A percentile compares a stretch with the other conserved stretches of the same genome.
These are phyloP conservation scores for Ophiodon elongatus DNA, from an alignment of 2,113 vertebrate genomes.

Conservation along the genomic window DNA sequence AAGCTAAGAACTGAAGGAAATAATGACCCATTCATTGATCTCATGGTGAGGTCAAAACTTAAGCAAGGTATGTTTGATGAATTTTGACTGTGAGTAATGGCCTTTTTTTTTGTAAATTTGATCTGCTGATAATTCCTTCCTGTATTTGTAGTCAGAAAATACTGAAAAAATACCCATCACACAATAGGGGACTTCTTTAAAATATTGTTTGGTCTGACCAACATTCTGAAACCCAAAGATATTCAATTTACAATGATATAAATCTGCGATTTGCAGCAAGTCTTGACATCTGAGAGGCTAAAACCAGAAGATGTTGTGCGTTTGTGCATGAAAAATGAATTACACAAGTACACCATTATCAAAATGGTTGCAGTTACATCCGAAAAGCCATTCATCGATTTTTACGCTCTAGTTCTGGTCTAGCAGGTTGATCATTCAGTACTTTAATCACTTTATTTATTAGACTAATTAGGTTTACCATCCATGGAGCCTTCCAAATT, in stretches of 20 bases:
- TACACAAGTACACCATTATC: background rate
- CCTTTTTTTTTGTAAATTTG: background rate
- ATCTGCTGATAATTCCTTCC: background rate
- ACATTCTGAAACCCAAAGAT: background rate
- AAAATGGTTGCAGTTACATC: background rate
- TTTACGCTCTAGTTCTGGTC: background rate
- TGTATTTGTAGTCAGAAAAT: background rate
- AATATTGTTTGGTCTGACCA: background rate
- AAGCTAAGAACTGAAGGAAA: background rate
- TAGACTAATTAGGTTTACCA: background rate
- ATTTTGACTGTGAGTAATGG: background rate
- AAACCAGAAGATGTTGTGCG: background rate
- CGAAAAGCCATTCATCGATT: background rate
- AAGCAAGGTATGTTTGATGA: background rate
- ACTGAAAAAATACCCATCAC: background rate
- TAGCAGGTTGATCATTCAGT: background rate
- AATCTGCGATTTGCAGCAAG: background rate
- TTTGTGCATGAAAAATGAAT: background rate
- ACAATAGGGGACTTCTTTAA: too few relatives aligned
- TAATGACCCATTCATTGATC: background rate
- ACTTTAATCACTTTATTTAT: background rate
- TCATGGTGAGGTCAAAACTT: background rate
- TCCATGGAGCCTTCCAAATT: background rate
- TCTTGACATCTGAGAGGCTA: background rate
- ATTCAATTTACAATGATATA: background rate